A percentile compares a stretch with the other conserved stretches of the same genome.
phyloP scores from a whole-genome alignment of 1,140 invertebrate species.

The Hesperophylax magnus region DNA sequence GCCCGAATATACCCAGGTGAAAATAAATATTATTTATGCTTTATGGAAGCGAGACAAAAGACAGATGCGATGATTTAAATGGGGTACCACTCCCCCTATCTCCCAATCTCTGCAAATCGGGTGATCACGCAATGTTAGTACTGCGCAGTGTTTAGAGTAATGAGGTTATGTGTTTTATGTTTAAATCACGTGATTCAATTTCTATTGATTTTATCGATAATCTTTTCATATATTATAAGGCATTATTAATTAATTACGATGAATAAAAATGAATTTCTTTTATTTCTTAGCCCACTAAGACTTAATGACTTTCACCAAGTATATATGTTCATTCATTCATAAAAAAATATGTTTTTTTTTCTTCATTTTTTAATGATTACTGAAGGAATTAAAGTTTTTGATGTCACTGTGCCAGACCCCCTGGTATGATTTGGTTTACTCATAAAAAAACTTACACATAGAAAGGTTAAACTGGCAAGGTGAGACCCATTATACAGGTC shows the following conservation, averaged over 20 bases:
- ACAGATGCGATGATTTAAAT: neutral
- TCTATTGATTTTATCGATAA: neutral
- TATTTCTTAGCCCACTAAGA: too few species aligned
- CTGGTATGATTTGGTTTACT: neutral
- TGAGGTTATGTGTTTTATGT: neutral
- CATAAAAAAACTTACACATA: neutral
- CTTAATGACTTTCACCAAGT: too few species aligned
- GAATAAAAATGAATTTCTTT: too few species aligned
- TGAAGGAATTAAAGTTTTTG: too few species aligned
- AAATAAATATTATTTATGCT: neutral
- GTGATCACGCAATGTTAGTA: neutral
- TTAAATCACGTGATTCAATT: neutral
- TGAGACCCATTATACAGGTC: conserved; percentile 18
- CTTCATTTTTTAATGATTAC: too few species aligned
- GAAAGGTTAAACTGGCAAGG: conserved; percentile 4
- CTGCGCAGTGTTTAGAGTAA: neutral
- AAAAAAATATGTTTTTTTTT: too few species aligned
- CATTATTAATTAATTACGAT: too few species aligned
- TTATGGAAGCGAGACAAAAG: neutral
- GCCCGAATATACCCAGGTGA: neutral
- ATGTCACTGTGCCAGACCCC: too few species aligned
- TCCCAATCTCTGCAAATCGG: too few species aligned
- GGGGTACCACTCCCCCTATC: too few species aligned
- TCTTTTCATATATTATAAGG: too few species aligned
- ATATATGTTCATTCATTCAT: too few species aligned